Conservation (phyloP, 2,888 invertebrate genomes). For the Thelaira solivaga region DNA sequence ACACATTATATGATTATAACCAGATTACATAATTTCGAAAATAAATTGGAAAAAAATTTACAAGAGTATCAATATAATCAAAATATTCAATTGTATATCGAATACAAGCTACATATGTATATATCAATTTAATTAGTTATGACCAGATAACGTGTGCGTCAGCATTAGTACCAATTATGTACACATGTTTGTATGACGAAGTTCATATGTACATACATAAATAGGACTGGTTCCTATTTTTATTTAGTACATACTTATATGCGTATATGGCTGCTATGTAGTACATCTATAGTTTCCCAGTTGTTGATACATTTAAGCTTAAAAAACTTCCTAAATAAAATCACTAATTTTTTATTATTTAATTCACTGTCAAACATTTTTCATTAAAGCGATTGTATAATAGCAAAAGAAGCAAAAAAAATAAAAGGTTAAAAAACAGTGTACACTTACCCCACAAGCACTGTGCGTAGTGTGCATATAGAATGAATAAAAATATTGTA, state of each 20-base stretch:
- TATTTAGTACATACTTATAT: no score
- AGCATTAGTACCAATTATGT: no score
- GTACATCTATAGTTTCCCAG: no score
- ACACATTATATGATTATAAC: not conserved
- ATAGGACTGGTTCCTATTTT: no score
- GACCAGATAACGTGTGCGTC: no score
- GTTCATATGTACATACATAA: no score
- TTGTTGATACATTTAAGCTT: not conserved
- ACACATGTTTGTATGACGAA: no score
- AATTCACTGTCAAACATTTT: not conserved
- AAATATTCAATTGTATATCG: no score
- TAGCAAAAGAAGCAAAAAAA: not conserved
- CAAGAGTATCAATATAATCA: not conserved
- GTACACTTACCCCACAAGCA: constrained; percentile 64
- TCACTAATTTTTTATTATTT: not conserved
- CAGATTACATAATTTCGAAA: constrained; percentile 19
- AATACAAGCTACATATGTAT: no score
- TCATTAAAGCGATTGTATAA: constrained; percentile 46
- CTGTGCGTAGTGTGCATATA: constrained; percentile 56
- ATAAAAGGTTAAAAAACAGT: not conserved
- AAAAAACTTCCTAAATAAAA: not conserved
- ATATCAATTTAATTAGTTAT: no score
- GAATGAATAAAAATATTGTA: constrained; percentile 51
- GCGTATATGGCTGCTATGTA: no score
- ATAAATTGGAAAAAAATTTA: not conserved